Base-by-base conservation (phyloP, 2,113 vertebrate genomes). In the Platycercus adscitus region DNA sequence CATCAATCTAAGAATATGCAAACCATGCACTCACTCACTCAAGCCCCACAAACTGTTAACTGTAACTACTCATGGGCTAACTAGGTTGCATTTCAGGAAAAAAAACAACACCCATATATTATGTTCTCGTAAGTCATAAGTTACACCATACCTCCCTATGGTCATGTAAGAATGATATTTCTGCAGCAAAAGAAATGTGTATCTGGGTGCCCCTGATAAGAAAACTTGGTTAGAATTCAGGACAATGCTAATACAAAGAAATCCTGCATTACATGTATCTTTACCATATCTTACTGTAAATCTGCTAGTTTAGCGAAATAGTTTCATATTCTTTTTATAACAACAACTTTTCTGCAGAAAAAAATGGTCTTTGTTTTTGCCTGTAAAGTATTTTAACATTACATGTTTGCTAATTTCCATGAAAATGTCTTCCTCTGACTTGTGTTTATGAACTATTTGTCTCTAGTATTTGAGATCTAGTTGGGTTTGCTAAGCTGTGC, bases 91-190 rank as follows among this genome's bases (percentile, higher is more conserved):
- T 65, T 83, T 86, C 49, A 55, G 50, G 37, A 46, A 71, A 86
- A 58, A 5, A 10, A 2, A 43, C 5, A 11, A 10, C 41, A n/a
- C 33, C 49, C 31, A 39, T 52, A 17, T 1, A 0, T 47, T 46
- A 64, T 35, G 4, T 52, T 89, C 66, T 77, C 11, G 1, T 25
- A 71, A 80, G 33, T 44, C 26, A 1, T 25, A 56, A 60, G 4
- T 81, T 69, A 28, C 28, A 29, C 43, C 11, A 2, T 49, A 10
- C 52, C 58, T 63, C 58, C 28, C 6, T 31, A 35, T 17, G 31
- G 24, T 52, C 19, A 2, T 39, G 28, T 43, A 81, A 52, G 11
- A 23, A 80, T 13, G 10, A 23, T 60, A 72, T 49, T 80, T 81
- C 28, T 8, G 13, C 24, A 29, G 49, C 52, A 72, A 65, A 6